phyloP scores from a whole-genome alignment of 2,888 invertebrate species.

The Perdita meconis region DNA sequence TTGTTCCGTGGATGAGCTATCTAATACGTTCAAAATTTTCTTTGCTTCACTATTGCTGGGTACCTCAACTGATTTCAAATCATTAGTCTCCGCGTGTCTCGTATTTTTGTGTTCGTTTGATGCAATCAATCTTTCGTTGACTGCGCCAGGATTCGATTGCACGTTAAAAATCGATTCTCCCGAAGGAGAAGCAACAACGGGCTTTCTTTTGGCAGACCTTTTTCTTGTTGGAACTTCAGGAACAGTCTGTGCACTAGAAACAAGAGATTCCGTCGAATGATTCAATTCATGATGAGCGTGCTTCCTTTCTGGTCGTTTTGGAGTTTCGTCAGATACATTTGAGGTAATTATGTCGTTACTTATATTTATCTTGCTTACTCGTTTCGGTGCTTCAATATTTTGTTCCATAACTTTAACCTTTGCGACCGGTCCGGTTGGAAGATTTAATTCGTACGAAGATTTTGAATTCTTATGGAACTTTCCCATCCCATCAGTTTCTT shows the following conservation, averaged over 20 bases:
- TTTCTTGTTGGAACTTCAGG: slow-evolving; percentile 65
- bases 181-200: not conserved
- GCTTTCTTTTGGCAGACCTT: slow-evolving; percentile 54
- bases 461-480: slow-evolving; percentile 24
- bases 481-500: slow-evolving; percentile 9
- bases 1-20: slow-evolving; percentile 22
- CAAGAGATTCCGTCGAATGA: slow-evolving; percentile 27
- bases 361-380: slow-evolving; percentile 22
- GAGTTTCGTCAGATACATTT: slow-evolving; percentile 46
- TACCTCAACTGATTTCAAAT: not conserved
- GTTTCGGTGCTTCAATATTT: slow-evolving; percentile 55
- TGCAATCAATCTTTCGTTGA: slow-evolving; percentile 28
- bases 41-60: slow-evolving; percentile 11
- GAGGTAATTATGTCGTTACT: slow-evolving; percentile 2
- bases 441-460: slow-evolving; percentile 47
- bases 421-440: not conserved
- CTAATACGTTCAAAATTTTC: slow-evolving; percentile 14
- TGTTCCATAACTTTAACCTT: slow-evolving; percentile 72
- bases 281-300: slow-evolving; percentile 57
- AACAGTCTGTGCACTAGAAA: slow-evolving; percentile 33
- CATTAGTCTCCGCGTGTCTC: not conserved
- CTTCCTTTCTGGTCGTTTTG: slow-evolving; percentile 74
- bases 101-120: slow-evolving; percentile 12
- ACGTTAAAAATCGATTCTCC: slow-evolving; percentile 1
- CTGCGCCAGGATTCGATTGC: not conserved